These are phyloP conservation scores for Agelas oroides DNA, from an alignment of 37 sponge, comb jelly and placozoan genomes.

Conservation along the genomic window DNA sequence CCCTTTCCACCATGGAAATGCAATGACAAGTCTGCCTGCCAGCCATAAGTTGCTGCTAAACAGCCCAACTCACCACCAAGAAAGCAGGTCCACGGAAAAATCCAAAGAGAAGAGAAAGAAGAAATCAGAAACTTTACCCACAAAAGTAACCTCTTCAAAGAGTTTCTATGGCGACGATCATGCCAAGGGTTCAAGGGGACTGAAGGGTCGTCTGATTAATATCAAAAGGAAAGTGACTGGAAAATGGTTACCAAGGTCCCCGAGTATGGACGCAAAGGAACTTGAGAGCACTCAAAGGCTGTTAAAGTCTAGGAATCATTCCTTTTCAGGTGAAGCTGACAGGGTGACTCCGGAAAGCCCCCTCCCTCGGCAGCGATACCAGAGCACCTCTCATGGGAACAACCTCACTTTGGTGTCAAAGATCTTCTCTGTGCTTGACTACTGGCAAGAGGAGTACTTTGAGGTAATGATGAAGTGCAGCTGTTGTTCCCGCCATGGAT, in stretches of 20 bases:
- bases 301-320: background rate
- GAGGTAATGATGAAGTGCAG: slow-evolving; percentile 63
- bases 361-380: background rate
- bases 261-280: slow-evolving; percentile 32
- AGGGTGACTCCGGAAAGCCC: too few species aligned
- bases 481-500: background rate
- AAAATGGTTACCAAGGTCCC: background rate
- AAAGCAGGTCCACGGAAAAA: background rate
- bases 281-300: background rate
- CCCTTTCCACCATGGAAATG: slow-evolving; percentile 20
- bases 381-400: background rate
- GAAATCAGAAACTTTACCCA: background rate
- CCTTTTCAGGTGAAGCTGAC: background rate
- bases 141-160: too few species aligned
- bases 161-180: too few species aligned
- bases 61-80: background rate
- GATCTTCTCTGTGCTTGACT: slow-evolving; percentile 55
- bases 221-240: background rate
- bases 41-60: background rate
- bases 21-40: slow-evolving; percentile 19
- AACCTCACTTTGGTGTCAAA: slow-evolving; percentile 33
- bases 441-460: slow-evolving; percentile 54
- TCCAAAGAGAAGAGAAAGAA: background rate
- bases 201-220: background rate
- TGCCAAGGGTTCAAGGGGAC: too few species aligned